Evolutionary conservation across 2,113 vertebrate species (phyloP).

Genomic region (Psilopsiagon aurifrons): DNA sequence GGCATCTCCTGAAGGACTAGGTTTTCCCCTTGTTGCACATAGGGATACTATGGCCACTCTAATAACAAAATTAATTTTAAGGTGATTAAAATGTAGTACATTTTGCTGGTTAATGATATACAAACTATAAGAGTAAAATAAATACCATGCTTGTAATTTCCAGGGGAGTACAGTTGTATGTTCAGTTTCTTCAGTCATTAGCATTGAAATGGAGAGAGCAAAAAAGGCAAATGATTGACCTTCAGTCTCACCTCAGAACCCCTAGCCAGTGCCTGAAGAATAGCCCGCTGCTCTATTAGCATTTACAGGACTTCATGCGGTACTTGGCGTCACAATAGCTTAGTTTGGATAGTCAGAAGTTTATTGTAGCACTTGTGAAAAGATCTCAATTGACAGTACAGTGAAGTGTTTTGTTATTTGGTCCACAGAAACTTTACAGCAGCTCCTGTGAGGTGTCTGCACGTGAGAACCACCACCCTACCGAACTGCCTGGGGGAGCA

Average conservation of each 20-base stretch:
- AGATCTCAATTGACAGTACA: neutral
- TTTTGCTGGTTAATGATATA: neutral
- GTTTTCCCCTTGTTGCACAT: neutral
- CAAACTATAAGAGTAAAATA: neutral
- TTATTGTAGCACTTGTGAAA: neutral
- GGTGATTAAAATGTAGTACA: neutral
- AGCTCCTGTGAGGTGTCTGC: neutral
- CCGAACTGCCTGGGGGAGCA: neutral
- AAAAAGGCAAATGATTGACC: neutral
- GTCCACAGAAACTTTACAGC: neutral
- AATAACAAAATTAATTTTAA: neutral
- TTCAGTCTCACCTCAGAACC: neutral
- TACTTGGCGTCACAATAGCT: neutral
- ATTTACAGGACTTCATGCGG: neutral
- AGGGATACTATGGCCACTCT: neutral
- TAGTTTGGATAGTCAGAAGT: neutral
- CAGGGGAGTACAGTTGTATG: neutral
- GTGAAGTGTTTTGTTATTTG: neutral
- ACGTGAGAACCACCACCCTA: neutral
- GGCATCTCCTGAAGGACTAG: neutral
- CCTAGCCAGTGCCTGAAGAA: neutral
- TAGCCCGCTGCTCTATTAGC: neutral
- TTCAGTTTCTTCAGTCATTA: neutral
- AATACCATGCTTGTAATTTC: neutral
- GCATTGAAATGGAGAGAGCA: neutral